phyloP scores from a whole-genome alignment of 2,888 invertebrate species.

The Philereme transversata region DNA sequence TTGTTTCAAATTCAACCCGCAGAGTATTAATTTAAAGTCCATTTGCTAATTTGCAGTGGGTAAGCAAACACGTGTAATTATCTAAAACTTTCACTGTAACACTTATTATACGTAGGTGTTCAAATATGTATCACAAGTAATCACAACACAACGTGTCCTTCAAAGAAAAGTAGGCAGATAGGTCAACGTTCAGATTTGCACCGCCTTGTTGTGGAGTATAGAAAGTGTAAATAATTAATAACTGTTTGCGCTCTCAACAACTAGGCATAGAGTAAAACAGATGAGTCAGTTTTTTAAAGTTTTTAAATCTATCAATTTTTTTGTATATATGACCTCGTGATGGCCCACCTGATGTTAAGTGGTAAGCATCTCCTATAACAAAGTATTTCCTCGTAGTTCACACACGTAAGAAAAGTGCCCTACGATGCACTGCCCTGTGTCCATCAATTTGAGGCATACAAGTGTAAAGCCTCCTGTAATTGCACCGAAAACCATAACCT shows the following conservation, averaged over 20 bases:
- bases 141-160: conserved; percentile 49
- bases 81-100: conserved; percentile 32
- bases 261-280: conserved; percentile 28
- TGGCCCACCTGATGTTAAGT: no score
- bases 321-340: no score
- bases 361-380: no score
- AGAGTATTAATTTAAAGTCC: not conserved
- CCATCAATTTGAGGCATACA: no score
- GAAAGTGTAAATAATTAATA: conserved; percentile 79
- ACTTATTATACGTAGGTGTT: conserved; percentile 41
- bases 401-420: no score
- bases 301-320: no score
- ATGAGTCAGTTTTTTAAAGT: conserved; percentile 1
- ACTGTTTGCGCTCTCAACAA: conserved; percentile 61
- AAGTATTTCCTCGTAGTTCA: no score
- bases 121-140: conserved; percentile 36
- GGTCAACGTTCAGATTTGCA: conserved; percentile 63
- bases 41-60: not conserved
- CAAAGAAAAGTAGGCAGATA: conserved; percentile 61
- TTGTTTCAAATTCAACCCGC: no score
- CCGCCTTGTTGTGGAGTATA: conserved; percentile 49
- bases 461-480: no score
- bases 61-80: conserved; percentile 10
- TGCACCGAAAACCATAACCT: no score
- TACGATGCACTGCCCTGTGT: no score